Base-by-base conservation (phyloP, 2,797 vertebrate species). In the Sebastes nivosus region DNA sequence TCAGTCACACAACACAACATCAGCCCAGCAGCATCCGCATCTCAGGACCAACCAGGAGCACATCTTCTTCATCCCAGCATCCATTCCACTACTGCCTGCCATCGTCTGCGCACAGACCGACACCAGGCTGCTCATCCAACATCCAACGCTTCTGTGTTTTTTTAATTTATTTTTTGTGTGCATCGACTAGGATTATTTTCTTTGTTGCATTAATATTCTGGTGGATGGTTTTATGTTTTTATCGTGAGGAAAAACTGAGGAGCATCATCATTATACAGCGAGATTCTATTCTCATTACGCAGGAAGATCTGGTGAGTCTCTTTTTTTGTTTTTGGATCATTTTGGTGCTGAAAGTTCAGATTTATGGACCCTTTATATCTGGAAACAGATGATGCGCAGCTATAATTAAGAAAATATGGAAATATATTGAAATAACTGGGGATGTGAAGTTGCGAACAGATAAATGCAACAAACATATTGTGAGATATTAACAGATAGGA, bases 61-160 rank as follows among this genome's bases (percentile, higher is more conserved):
- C 93, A 93, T 92, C 93, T 82, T 87, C 94, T 82, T 87, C 94
- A 94, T 88, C 90, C 57, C 14, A 93, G 93, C 95, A 94, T 94
- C 94, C 93, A 94, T 93, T 94, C 91, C 94, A 89, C 88, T 83
- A 77, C 87, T 87, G 89, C 82, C 83, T 25, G 4, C 80, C 89
- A 81, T 84, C 89, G 81, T 79, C 87, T 91, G 84, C 90, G 80
- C 91, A 91, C 79, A 72, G 81, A 38, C 81, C 87, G 79, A 81
- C 87, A 69, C 58, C 81, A 85, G 86, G 85, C 91, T 60, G 79
- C 67, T 79, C 78, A 85, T 85, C 77, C 81, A 78, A 38, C 2
- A 85, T 85, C 77, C 81, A 78, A 38, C 2, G 20, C 78, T 79
- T 13, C 64, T 22, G 58, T 18, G 27, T 32, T 60, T 36, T 38